Evolutionary conservation across 2,888 invertebrate species (phyloP).

Genomic region (Phaonia tiefii): DNA sequence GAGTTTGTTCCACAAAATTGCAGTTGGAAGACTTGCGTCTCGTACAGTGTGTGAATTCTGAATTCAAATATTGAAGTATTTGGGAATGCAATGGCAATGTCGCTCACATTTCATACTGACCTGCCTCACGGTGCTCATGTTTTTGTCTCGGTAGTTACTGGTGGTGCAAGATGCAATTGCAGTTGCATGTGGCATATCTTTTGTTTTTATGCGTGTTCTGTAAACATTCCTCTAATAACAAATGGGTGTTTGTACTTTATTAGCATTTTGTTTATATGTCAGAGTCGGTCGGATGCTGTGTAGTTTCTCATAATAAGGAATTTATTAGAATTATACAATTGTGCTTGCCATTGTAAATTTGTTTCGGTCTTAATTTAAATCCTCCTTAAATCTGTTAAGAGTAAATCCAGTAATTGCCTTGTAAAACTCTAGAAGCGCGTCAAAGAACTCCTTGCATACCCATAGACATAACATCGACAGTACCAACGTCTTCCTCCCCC

Average conservation of each 20-base stretch:
- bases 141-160: not conserved
- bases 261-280: constrained; percentile 10
- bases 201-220: not conserved
- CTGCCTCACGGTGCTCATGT: not conserved
- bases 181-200: not conserved
- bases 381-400: not conserved
- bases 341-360: not conserved
- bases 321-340: not conserved
- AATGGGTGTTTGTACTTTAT: constrained; percentile 16
- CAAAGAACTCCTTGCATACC: not conserved
- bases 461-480: not conserved
- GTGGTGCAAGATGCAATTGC: not conserved
- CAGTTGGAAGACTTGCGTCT: not conserved
- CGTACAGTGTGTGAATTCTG: not conserved
- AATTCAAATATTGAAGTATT: too few relatives aligned
- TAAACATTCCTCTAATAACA: not conserved
- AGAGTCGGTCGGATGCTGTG: not conserved
- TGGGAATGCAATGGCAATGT: too few relatives aligned
- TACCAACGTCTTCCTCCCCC: not conserved
- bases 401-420: constrained; percentile 18
- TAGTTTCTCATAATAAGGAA: not conserved
- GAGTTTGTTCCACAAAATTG: not conserved
- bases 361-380: not conserved
- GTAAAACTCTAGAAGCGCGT: not conserved
- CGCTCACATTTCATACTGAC: too few relatives aligned